Percentiles rank a stretch among this genome's conserved stretches.
Evolutionary conservation across 1,140 invertebrate species (phyloP).

Genomic region (Zaprionus ornatus): DNA sequence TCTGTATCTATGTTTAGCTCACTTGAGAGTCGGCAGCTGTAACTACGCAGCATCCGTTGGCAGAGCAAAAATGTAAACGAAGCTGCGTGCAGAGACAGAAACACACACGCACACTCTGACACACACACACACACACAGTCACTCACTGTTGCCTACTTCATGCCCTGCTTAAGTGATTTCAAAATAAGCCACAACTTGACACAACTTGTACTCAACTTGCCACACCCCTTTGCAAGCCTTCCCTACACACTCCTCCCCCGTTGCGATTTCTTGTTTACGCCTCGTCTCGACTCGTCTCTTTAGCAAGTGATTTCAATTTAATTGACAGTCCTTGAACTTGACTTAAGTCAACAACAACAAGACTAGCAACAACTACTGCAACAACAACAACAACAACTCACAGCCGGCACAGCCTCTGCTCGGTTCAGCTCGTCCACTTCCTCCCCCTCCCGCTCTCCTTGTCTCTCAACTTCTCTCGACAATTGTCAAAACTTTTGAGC

Average conservation of each 20-base stretch:
- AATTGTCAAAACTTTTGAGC: slow-evolving; percentile 5
- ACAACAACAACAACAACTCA: slow-evolving; percentile 31
- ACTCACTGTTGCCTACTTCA: slow-evolving; percentile 25
- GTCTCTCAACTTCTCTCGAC: not conserved
- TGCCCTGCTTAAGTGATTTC: slow-evolving; percentile 45
- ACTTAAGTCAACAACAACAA: slow-evolving; percentile 66
- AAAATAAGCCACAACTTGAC: slow-evolving; percentile 59
- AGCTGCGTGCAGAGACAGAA: slow-evolving; percentile 56
- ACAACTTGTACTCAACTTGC: slow-evolving; percentile 45
- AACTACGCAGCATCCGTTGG: slow-evolving; percentile 69
- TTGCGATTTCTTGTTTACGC: slow-evolving; percentile 52
- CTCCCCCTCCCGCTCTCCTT: not conserved
- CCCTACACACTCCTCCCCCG: not conserved
- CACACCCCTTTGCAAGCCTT: slow-evolving; percentile 6
- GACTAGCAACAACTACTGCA: slow-evolving; percentile 1
- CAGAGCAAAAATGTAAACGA: slow-evolving; percentile 37
- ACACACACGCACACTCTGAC: slow-evolving; percentile 23
- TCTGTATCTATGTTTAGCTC: slow-evolving; percentile 17
- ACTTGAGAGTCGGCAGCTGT: slow-evolving; percentile 53
- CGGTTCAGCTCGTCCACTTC: not conserved
- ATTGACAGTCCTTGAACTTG: slow-evolving; percentile 83
- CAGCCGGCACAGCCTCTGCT: slow-evolving; percentile 33
- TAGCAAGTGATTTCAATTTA: slow-evolving; percentile 83
- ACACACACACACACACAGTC: slow-evolving; percentile 23
- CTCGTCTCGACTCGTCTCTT: slow-evolving; percentile 59